These are phyloP conservation scores for Netelia melanura DNA, from an alignment of 2,888 invertebrate species.

Conservation along the genomic window DNA sequence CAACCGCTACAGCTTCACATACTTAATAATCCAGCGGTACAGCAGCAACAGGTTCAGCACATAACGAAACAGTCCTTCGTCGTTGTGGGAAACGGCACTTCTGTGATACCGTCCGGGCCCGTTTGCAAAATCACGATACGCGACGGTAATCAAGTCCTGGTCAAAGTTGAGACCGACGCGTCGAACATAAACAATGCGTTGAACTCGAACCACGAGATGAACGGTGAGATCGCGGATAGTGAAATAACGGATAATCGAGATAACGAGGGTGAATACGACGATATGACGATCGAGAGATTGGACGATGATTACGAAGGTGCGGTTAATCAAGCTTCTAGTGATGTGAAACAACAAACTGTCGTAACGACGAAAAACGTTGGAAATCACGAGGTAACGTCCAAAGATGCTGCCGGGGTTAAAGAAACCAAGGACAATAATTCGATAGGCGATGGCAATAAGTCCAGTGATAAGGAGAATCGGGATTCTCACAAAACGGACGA, in stretches of 20 bases:
- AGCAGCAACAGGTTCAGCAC: conserved; percentile 69
- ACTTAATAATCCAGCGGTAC: conserved; percentile 69
- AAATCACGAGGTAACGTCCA: conserved; percentile 63
- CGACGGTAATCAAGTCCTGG: conserved; percentile 90
- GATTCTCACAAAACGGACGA: conserved; percentile 85
- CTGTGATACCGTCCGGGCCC: conserved; percentile 77
- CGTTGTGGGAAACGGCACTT: conserved; percentile 75
- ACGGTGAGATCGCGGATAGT: conserved; percentile 75
- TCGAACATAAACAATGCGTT: conserved; percentile 78
- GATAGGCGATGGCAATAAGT: conserved; percentile 85
- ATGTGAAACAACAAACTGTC: conserved; percentile 75
- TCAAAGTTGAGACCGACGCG: conserved; percentile 86
- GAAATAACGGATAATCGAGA: conserved; percentile 67
- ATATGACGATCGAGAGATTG: conserved; percentile 64
- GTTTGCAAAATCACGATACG: conserved; percentile 89
- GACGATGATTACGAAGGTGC: conserved; percentile 68
- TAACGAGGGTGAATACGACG: conserved; percentile 43
- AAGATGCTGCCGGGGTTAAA: conserved; percentile 72
- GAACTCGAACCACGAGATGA: conserved; percentile 75
- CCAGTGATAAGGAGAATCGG: conserved; percentile 86
- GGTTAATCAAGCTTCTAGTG: conserved; percentile 74
- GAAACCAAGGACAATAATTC: conserved; percentile 30
- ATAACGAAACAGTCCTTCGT: conserved; percentile 76
- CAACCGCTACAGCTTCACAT: conserved; percentile 75
- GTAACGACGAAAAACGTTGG: conserved; percentile 77